These are phyloP conservation scores for Uria aalge DNA, from an alignment of 2,113 vertebrate species.

Conservation along the genomic window DNA sequence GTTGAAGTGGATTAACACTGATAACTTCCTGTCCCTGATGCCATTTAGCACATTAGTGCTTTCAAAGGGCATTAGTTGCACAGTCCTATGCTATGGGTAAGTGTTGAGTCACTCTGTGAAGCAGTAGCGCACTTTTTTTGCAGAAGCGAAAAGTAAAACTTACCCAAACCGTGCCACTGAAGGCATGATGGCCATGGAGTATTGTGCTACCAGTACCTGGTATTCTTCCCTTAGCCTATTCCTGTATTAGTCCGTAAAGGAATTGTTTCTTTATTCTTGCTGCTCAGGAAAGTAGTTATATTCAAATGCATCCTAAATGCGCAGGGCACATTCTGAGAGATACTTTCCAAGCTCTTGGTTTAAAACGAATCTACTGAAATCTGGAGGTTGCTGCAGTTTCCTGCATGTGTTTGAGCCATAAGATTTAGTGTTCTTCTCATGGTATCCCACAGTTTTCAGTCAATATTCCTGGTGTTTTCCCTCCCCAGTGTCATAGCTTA, in stretches of 20 bases:
- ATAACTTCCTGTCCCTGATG: slow-evolving; percentile 31
- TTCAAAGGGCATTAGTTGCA: slow-evolving; percentile 4
- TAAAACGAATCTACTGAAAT: not conserved
- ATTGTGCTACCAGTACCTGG: not conserved
- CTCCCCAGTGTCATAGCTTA: not conserved
- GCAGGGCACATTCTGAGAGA: not conserved
- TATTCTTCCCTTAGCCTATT: not conserved
- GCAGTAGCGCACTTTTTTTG: not conserved
- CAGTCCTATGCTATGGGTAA: not conserved
- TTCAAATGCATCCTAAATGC: not conserved
- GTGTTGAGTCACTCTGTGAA: not conserved
- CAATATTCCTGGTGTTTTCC: not conserved
- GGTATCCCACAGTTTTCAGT: not conserved
- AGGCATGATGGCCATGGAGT: not conserved
- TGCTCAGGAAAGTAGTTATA: not conserved
- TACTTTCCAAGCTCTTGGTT: not conserved
- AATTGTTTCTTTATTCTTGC: not conserved
- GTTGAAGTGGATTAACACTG: slow-evolving; percentile 25
- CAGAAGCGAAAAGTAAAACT: not conserved
- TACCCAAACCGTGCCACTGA: not conserved
- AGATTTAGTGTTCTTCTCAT: not conserved
- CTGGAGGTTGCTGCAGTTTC: not conserved
- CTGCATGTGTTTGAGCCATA: not conserved
- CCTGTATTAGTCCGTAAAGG: not conserved
- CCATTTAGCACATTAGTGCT: slow-evolving; percentile 25